A percentile compares a stretch with the other conserved stretches of the same genome.
phyloP scores from a whole-genome alignment of 1,140 invertebrate species.

The Diploscapter pachys region DNA sequence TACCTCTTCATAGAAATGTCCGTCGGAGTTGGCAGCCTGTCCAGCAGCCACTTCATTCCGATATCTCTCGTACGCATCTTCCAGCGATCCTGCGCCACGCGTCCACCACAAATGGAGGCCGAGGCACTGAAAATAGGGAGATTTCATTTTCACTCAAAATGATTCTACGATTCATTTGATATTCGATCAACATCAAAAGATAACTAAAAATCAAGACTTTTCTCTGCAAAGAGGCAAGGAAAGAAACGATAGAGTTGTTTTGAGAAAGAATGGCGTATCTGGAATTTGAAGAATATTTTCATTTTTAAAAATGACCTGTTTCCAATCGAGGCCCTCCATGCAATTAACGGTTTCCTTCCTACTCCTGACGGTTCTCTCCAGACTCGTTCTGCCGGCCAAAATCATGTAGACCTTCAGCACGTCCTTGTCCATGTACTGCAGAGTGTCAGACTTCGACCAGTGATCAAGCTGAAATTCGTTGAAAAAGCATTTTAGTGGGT shows the following conservation, averaged over 20 bases:
- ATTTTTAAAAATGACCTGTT: no score
- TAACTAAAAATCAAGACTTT: no score
- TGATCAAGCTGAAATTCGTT: constrained; percentile 6
- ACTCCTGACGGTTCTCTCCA: constrained; percentile 60
- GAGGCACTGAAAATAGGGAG: constrained; percentile 65
- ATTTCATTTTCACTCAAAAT: no score
- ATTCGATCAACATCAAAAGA: no score
- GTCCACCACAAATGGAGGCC: constrained; percentile 75
- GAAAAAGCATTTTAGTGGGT: no score
- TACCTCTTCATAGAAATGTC: constrained; percentile 11
- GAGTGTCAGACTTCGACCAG: constrained; percentile 60
- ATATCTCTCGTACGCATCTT: constrained; percentile 23
- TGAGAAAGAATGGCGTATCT: no score
- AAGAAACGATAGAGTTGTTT: no score
- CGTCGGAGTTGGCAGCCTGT: constrained; percentile 26
- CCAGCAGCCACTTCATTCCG: constrained; percentile 35
- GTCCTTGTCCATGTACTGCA: constrained; percentile 68
- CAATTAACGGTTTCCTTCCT: constrained; percentile 64
- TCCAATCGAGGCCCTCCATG: constrained; percentile 74
- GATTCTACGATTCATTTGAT: no score
- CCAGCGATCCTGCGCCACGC: constrained; percentile 10
- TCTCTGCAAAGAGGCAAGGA: no score
- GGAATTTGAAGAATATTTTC: no score
- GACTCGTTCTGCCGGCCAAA: constrained; percentile 65
- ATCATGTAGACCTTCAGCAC: constrained; percentile 71